A percentile compares a stretch with the other conserved stretches of the same genome.
phyloP scores from a whole-genome alignment of 2,797 vertebrate genomes.

The Acropternis orthonyx region DNA sequence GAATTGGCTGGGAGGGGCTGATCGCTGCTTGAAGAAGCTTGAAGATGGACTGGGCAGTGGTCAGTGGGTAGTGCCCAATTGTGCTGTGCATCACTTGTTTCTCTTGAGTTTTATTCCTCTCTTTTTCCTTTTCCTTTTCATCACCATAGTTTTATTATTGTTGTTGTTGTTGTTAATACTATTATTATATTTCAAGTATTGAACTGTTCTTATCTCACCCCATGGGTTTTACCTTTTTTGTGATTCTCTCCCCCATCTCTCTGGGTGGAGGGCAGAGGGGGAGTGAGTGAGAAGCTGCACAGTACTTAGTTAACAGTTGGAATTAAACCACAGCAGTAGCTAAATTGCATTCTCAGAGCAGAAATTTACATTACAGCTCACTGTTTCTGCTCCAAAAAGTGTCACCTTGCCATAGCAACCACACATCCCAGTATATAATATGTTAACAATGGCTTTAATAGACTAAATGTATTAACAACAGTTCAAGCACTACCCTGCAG shows the following conservation, averaged over 20 bases:
- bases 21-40: fast-evolving
- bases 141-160: not conserved
- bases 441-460: not conserved
- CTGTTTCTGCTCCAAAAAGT: not conserved
- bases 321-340: not conserved
- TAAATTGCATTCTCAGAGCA: not conserved
- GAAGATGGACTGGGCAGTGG: not conserved
- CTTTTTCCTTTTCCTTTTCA: not conserved
- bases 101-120: not conserved
- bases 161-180: not conserved
- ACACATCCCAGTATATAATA: not conserved
- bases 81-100: not conserved
- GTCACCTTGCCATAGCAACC: not conserved
- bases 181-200: not conserved
- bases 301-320: not conserved
- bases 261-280: not conserved
- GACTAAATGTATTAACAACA: not conserved
- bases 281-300: fast-evolving
- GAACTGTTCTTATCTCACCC: not conserved
- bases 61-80: not conserved
- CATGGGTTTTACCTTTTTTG: not conserved
- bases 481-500: not conserved
- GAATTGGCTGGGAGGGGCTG: not conserved
- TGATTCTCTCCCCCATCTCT: not conserved
- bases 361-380: not conserved